Percentiles rank a stretch among this genome's conserved stretches.
Evolutionary conservation across 2,113 vertebrate species (phyloP).

Genomic region (Lepidothrix coronata): DNA sequence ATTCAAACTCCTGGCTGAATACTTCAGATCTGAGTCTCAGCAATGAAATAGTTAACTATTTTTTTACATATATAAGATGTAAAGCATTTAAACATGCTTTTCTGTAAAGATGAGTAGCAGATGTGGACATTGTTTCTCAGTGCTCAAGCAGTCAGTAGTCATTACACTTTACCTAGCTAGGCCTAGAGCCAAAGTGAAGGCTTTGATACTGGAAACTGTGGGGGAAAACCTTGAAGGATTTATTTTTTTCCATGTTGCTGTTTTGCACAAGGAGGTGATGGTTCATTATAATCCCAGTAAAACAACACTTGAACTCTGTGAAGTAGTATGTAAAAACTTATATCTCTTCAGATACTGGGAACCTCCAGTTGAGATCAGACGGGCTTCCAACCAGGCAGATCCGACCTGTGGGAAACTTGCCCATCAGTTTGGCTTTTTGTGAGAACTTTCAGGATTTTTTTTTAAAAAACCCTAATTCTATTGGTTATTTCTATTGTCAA

Average conservation of each 20-base stretch:
- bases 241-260: not conserved
- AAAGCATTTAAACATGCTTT: not conserved
- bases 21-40: not conserved
- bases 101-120: not conserved
- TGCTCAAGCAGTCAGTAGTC: not conserved
- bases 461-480: not conserved
- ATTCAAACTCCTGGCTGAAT: not conserved
- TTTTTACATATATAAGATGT: not conserved
- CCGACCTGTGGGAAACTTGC: not conserved
- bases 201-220: not conserved
- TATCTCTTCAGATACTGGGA: not conserved
- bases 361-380: not conserved
- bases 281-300: not conserved
- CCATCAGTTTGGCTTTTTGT: fast-evolving
- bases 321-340: not conserved
- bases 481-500: not conserved
- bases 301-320: not conserved
- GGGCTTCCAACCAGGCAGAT: not conserved
- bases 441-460: not conserved
- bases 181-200: not conserved
- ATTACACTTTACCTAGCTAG: not conserved
- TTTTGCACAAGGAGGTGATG: not conserved
- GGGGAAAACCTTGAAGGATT: not conserved
- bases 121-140: not conserved
- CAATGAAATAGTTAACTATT: not conserved